Evolutionary conservation across 2,888 invertebrate species (phyloP), one percentile per base, ranked within the genome.

Genomic region (Chirona hameri): DNA sequence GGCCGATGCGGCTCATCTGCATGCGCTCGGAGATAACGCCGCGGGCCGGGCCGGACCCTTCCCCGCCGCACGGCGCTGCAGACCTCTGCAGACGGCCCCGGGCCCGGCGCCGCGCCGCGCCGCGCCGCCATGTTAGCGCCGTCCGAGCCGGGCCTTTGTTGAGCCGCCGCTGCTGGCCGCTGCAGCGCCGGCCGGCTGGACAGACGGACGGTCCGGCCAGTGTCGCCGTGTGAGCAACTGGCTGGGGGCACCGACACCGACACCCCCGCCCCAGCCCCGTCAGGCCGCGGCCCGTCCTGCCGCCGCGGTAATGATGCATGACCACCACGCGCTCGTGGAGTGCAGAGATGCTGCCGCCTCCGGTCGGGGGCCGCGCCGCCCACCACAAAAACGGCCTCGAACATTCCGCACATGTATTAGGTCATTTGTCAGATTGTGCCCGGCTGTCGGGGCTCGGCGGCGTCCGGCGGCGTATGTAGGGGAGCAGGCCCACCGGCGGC

Each of bases 361-460:
- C 46, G 46, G 39, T 39, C 39, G 39, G 76, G 39, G 76, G 18
- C 24, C 76, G 72, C 39, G 27, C 39, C 27, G 27, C 18, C 12
- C 18, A 9, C 39, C 9, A 21, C 76, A 76, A 76, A 76, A 76
- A 76, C 76, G 9, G 39, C 39, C 46, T 5, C 39, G 24, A 46
- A 76, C 76, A 76, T 76, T 76, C 76, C 76, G 76, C 46, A 5
- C 76, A 76, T 76, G 76, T 76, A 76, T 76, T 76, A 46, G 76
- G 76, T 46, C 76, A 76, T 76, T 76, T 76, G 76, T 76, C 76
- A 76, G 15, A 76, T 76, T 76, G 21, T 76, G 76, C 46, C 76
- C 76, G 76, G 39, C 76, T 76, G 76, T 76, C 76, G 24, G 39
- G 12, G 15, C 24, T 24, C 76, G 39, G 24, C 76, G 21, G 76